phyloP scores from a whole-genome alignment of 2,888 invertebrate species.

The Tetranychus truncatus region DNA sequence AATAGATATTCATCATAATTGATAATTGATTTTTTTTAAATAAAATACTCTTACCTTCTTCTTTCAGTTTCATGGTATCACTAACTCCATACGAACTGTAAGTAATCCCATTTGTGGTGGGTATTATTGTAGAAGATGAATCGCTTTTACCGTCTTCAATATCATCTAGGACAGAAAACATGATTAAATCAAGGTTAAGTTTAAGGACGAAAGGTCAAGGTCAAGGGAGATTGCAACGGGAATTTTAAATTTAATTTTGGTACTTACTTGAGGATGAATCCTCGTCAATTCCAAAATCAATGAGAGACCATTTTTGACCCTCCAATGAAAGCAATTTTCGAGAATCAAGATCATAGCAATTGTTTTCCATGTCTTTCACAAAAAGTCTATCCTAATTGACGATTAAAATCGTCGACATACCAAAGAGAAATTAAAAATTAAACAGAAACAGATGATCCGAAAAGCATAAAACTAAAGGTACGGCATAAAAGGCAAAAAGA shows the following conservation, averaged over 20 bases:
- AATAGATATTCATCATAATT: neutral
- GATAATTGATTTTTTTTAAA: neutral
- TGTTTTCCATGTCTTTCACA: neutral
- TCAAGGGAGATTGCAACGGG: neutral
- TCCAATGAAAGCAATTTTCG: neutral
- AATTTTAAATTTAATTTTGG: neutral
- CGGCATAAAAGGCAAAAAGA: too few species aligned
- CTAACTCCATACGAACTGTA: neutral
- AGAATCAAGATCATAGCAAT: neutral
- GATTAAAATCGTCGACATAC: neutral
- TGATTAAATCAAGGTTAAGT: neutral
- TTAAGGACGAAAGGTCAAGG: neutral
- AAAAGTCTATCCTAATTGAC: too few species aligned
- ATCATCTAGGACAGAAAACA: neutral
- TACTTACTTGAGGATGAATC: neutral
- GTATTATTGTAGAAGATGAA: neutral
- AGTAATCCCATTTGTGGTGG: neutral
- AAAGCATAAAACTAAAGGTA: too few species aligned
- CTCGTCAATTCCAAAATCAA: neutral
- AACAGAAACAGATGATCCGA: neutral
- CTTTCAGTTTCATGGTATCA: constrained; percentile 19
- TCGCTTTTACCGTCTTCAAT: neutral
- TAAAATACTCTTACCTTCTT: constrained; percentile 14
- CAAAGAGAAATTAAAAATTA: neutral
- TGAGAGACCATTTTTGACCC: neutral